These are phyloP conservation scores for Cheilosia grossa DNA, from an alignment of 2,888 invertebrate species.

Conservation along the genomic window DNA sequence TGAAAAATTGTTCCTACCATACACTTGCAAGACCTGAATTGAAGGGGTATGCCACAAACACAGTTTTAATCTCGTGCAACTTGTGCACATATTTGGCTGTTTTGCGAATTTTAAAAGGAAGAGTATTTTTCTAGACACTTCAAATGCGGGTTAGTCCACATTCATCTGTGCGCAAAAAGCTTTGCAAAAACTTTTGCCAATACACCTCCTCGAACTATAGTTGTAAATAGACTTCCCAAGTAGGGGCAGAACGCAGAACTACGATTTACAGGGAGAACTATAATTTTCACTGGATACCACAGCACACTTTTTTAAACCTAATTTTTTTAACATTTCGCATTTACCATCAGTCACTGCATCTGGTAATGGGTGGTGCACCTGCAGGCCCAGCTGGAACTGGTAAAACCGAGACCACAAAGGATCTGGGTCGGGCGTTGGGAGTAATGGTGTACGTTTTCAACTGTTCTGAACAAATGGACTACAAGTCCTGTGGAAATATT, in stretches of 20 bases:
- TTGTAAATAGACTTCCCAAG: constrained; percentile 6
- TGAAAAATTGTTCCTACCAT: constrained; percentile 7
- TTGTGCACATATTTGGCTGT: constrained; percentile 22
- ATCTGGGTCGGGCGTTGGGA: constrained; percentile 97
- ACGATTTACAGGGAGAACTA: constrained; percentile 24
- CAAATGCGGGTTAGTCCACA: constrained; percentile 55
- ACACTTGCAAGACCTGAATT: constrained; percentile 44
- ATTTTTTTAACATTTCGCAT: constrained; percentile 49
- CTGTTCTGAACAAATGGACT: constrained; percentile 99
- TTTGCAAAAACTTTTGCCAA: constrained; percentile 24
- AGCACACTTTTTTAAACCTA: constrained; percentile 48
- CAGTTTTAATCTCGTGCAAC: constrained; percentile 36
- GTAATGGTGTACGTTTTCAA: constrained; percentile 99
- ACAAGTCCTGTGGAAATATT: constrained; percentile 97
- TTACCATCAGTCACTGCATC: constrained; percentile 88
- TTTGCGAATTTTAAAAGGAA: constrained; percentile 36
- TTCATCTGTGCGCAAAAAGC: constrained; percentile 41
- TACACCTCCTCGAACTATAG: not conserved
- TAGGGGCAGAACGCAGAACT: not conserved
- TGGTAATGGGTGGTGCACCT: constrained; percentile 98
- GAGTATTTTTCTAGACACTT: constrained; percentile 44
- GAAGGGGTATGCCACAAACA: constrained; percentile 50
- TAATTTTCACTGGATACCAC: constrained; percentile 14
- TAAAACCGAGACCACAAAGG: constrained; percentile 98
- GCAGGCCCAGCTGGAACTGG: constrained; percentile 98